A percentile compares a stretch with the other conserved stretches of the same genome.
Conservation (phyloP, 1,140 invertebrate genomes). For the Zaprionus tsacasi region DNA sequence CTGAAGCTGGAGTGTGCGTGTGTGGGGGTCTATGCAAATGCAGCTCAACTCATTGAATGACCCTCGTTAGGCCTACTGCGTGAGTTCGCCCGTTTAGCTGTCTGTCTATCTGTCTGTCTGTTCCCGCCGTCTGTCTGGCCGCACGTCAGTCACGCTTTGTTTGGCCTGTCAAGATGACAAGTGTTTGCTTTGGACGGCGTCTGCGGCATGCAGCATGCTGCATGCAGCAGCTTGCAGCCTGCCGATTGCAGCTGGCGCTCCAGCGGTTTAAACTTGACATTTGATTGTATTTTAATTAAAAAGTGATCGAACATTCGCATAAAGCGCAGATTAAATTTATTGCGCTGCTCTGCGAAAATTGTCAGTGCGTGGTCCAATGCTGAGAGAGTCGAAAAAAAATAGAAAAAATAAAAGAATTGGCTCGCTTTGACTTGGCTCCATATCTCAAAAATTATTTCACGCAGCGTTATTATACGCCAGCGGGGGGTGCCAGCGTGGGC, state of each 20-base stretch:
- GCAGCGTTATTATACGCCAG: constrained; percentile 55
- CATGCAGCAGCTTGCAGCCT: constrained; percentile 11
- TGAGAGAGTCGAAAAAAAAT: background rate
- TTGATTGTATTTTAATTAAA: constrained; percentile 83
- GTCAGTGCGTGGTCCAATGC: constrained; percentile 63
- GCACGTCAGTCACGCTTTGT: constrained; percentile 79
- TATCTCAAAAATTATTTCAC: constrained; percentile 76
- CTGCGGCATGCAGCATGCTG: constrained; percentile 25
- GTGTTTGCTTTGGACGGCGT: constrained; percentile 68
- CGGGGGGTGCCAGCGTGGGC: constrained; percentile 14
- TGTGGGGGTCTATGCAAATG: constrained; percentile 72
- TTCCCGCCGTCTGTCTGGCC: constrained; percentile 24
- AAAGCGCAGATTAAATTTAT: constrained; percentile 64
- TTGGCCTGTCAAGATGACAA: constrained; percentile 82
- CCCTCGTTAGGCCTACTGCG: constrained; percentile 72
- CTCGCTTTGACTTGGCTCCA: constrained; percentile 51
- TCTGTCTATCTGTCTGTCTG: constrained; percentile 6
- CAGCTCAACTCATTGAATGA: constrained; percentile 70
- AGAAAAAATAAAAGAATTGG: constrained; percentile 34
- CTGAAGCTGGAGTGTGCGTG: constrained; percentile 1
- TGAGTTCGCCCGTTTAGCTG: constrained; percentile 31
- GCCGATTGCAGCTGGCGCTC: constrained; percentile 63
- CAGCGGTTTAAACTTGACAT: constrained; percentile 78
- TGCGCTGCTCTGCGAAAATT: constrained; percentile 50
- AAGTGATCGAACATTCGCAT: constrained; percentile 62